A percentile compares a stretch with the other conserved stretches of the same genome.
Conservation (phyloP, 2,113 vertebrate genomes). For the Athene cunicularia region DNA sequence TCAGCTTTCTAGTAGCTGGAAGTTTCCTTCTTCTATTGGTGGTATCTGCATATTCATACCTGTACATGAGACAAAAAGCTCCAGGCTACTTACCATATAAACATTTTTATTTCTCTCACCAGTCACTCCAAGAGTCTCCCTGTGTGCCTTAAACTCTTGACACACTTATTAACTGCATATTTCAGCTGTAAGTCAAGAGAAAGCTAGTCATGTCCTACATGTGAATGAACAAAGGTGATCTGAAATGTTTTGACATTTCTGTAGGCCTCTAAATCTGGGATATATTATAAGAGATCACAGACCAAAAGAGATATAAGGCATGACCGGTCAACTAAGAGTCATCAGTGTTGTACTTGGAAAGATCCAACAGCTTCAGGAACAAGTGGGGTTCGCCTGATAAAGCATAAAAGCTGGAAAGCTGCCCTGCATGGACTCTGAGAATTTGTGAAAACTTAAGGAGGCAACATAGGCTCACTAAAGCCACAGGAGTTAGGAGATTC, state of each 20-base stretch:
- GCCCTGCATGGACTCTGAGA: neutral
- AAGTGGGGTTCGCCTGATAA: neutral
- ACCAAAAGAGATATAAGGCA: neutral
- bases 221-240: neutral
- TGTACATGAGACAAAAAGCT: neutral
- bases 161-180: neutral
- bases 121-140: neutral
- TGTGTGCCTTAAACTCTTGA: neutral
- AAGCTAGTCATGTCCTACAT: neutral
- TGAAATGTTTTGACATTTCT: neutral
- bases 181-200: neutral
- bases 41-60: neutral
- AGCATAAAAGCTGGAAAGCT: neutral
- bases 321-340: neutral
- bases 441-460: neutral
- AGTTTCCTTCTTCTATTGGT: neutral
- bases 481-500: neutral
- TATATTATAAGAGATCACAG: neutral
- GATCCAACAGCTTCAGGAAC: neutral
- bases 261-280: neutral
- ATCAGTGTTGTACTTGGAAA: neutral
- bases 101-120: neutral
- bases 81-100: neutral
- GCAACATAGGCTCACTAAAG: neutral
- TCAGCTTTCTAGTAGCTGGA: neutral